These are phyloP conservation scores for Euproctis similis DNA, from an alignment of 2,888 invertebrate genomes.

Conservation along the genomic window DNA sequence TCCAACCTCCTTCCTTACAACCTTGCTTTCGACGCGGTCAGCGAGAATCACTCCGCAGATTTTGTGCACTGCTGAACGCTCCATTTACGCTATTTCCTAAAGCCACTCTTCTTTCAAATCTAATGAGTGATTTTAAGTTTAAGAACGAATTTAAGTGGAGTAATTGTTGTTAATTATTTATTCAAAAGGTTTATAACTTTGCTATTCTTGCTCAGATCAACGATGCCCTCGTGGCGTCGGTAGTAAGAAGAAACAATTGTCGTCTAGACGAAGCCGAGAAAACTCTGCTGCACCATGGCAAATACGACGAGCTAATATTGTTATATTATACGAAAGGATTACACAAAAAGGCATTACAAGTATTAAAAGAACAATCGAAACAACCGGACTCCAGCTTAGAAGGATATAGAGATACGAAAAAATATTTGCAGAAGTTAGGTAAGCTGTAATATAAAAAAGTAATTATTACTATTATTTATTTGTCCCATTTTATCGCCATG, in stretches of 20 bases:
- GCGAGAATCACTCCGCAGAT: too few species aligned
- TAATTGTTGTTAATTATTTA: too few species aligned
- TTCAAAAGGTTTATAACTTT: background rate
- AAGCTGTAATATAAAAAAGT: too few species aligned
- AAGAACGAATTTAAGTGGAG: too few species aligned
- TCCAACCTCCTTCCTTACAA: too few species aligned
- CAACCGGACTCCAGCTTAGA: constrained; percentile 84
- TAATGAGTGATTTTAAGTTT: too few species aligned
- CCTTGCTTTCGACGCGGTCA: too few species aligned
- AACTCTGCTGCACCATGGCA: constrained; percentile 89
- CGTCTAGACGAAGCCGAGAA: constrained; percentile 95
- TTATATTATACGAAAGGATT: constrained; percentile 95
- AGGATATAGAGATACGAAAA: constrained; percentile 89
- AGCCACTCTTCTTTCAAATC: too few species aligned
- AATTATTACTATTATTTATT: too few species aligned
- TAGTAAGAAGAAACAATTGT: constrained; percentile 93
- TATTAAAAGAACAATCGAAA: constrained; percentile 85
- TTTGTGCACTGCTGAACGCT: too few species aligned
- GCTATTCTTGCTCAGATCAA: constrained; percentile 82
- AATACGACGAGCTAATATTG: constrained; percentile 94
- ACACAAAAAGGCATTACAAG: constrained; percentile 92
- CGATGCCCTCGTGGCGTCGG: constrained; percentile 93
- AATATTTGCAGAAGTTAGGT: constrained; percentile 93
- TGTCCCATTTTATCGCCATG: too few species aligned
- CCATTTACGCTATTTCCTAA: too few species aligned